Evolutionary conservation across 2,888 invertebrate species (phyloP), one percentile per base, ranked within the genome.

Genomic region (Tenthredo amoena): DNA sequence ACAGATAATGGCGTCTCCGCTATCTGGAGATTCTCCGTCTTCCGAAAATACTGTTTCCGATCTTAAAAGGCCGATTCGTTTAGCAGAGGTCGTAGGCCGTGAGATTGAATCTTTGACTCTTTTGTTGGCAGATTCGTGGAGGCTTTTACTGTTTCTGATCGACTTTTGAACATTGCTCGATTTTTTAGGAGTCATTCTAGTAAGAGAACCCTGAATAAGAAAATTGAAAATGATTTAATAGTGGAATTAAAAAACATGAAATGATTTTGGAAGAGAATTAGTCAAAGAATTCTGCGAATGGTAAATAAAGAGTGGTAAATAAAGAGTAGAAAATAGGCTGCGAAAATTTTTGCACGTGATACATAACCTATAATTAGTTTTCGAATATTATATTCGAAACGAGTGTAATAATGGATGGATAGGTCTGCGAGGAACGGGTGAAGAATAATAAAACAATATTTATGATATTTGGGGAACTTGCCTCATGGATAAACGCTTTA

Each of bases 11-110:
- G 26, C 43, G 12, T 82, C 82, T 31, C n/a, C 62, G 58, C 81
- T 81, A 58, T 81, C 81, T 2, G n/a, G 12, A n/a, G 81, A 77
- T 9, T 55, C 77, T 47, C 15, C 62, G 50, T 62, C 62, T 5
- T 40, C 15, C 15, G 0, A 62, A 10, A 40, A 21, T 40, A 62
- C 47, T 65, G 34, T 43, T 31, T 83, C 50, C 0, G 83, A 83
- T 71, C 83, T 40, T 18, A 18, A 26, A 0, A 83, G 37, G 10
- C 31, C 50, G 10, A 81, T 34, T 81, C 10, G 15, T 40, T 81
- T 40, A 7, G 62, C 37, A 2, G 81, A 81, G 7, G 31, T 77
- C 18, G 50, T 18, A 5, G n/a, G 31, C 18, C 50, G 31, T 10
- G n/a, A 18, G 9, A 40, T 12, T 6, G 10, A 31, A 43, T 43